Conservation (phyloP, 2,888 invertebrate genomes). For the Embidobia sp. region DNA sequence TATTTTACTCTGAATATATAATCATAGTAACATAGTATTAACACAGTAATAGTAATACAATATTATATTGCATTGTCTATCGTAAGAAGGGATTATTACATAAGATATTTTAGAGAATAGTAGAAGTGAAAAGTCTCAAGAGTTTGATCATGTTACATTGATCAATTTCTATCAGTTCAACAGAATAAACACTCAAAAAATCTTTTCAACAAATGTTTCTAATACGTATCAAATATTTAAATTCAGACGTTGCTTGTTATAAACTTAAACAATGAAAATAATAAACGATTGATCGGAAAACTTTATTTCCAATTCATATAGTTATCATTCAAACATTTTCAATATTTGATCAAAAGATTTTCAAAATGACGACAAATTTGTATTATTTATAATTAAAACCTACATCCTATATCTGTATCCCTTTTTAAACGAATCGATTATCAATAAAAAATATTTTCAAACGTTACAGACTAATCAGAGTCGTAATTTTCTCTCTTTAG, state of each 20-base stretch:
- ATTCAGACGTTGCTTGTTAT: too few species aligned
- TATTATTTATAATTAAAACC: not conserved
- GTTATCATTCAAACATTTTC: not conserved
- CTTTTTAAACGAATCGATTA: conserved; percentile 1
- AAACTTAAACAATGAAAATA: too few species aligned
- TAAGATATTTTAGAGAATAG: conserved; percentile 57
- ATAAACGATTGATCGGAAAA: too few species aligned
- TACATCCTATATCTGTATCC: not conserved
- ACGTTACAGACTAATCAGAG: conserved; percentile 20
- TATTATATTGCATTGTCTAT: conserved; percentile 55
- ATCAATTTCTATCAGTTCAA: conserved; percentile 31
- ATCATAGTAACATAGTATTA: conserved; percentile 62
- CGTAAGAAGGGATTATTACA: conserved; percentile 50
- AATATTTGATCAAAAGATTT: not conserved
- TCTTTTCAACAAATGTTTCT: conserved; percentile 18
- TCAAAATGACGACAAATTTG: not conserved
- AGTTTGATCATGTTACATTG: conserved; percentile 31
- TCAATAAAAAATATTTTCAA: conserved; percentile 46
- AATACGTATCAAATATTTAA: conserved; percentile 13
- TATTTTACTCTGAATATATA: conserved; percentile 62
- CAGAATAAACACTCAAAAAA: conserved; percentile 31
- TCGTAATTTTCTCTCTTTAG: conserved; percentile 3
- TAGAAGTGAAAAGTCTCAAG: conserved; percentile 43
- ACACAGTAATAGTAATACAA: conserved; percentile 62
- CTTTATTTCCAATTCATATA: too few species aligned